Evolutionary conservation across 2,888 invertebrate species (phyloP).

Genomic region (Zygogramma bicolorata): DNA sequence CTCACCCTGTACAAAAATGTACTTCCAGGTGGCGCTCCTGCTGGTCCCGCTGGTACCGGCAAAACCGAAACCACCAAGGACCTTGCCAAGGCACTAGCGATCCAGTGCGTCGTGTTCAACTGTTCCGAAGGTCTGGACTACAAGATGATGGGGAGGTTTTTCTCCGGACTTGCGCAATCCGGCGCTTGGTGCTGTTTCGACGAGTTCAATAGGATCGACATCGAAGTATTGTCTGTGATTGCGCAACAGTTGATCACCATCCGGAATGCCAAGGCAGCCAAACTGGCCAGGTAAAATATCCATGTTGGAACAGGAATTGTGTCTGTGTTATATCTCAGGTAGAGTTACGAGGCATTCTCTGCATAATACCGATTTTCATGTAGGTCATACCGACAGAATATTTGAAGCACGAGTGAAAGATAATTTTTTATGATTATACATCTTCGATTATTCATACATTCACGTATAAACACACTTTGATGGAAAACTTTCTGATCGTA

Average conservation of each 20-base stretch:
- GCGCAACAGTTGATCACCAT: slow-evolving; percentile 92
- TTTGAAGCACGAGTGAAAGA: too few relatives aligned
- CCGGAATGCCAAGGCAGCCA: slow-evolving; percentile 84
- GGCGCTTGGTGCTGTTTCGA: slow-evolving; percentile 96
- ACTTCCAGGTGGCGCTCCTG: slow-evolving; percentile 87
- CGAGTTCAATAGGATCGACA: slow-evolving; percentile 92
- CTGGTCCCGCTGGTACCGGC: slow-evolving; percentile 90
- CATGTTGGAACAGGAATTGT: not conserved
- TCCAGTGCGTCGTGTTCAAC: slow-evolving; percentile 93
- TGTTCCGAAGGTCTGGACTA: slow-evolving; percentile 84
- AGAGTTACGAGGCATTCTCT: too few relatives aligned
- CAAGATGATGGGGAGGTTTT: slow-evolving; percentile 92
- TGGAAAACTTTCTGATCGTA: too few relatives aligned
- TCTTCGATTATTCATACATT: too few relatives aligned
- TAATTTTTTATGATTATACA: too few relatives aligned
- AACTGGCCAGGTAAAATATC: slow-evolving; percentile 67
- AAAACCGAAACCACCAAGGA: slow-evolving; percentile 94
- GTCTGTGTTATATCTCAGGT: not conserved
- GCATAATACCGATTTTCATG: too few relatives aligned
- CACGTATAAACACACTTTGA: too few relatives aligned
- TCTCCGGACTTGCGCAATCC: slow-evolving; percentile 89
- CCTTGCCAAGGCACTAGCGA: slow-evolving; percentile 87
- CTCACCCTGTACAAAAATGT: too few relatives aligned
- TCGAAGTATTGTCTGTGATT: slow-evolving; percentile 90
- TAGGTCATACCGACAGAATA: too few relatives aligned